phyloP scores from a whole-genome alignment of 2,797 vertebrate genomes.

The Leucoraja ocellata region DNA sequence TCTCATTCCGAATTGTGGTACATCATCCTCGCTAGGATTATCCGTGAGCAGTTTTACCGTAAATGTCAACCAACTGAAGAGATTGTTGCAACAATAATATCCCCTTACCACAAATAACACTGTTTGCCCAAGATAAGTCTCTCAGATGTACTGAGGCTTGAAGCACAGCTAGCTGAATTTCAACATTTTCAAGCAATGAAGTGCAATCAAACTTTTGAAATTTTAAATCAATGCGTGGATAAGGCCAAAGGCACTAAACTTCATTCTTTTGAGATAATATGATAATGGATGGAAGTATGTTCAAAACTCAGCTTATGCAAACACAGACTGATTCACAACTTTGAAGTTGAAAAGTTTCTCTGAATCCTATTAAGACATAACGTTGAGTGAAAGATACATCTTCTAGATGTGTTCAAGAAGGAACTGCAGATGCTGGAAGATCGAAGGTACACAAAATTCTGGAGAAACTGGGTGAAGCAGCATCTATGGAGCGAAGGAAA shows the following conservation, averaged over 20 bases:
- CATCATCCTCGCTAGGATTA: background rate
- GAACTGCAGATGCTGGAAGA: too few species aligned
- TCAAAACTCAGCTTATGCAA: background rate
- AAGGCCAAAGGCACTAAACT: background rate
- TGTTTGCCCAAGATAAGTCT: background rate
- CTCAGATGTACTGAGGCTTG: background rate
- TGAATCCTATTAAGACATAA: background rate
- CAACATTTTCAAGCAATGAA: background rate
- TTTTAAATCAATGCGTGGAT: background rate
- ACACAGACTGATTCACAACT: background rate
- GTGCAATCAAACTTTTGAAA: background rate
- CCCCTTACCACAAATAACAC: background rate
- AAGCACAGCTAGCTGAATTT: background rate
- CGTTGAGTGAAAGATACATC: too few species aligned
- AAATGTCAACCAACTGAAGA: conserved; percentile 8
- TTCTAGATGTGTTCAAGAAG: too few species aligned
- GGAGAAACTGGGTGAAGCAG: too few species aligned
- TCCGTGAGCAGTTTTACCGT: background rate
- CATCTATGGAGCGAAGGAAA: too few species aligned
- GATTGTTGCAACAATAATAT: background rate
- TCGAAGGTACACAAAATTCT: too few species aligned
- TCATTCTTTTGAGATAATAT: background rate
- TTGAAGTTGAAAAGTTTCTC: background rate
- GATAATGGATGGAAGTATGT: background rate
- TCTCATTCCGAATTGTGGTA: conserved; percentile 13